A percentile compares a stretch with the other conserved stretches of the same genome.
Conservation (phyloP, 2,888 invertebrate species). For the Rhogogaster chlorosoma region DNA sequence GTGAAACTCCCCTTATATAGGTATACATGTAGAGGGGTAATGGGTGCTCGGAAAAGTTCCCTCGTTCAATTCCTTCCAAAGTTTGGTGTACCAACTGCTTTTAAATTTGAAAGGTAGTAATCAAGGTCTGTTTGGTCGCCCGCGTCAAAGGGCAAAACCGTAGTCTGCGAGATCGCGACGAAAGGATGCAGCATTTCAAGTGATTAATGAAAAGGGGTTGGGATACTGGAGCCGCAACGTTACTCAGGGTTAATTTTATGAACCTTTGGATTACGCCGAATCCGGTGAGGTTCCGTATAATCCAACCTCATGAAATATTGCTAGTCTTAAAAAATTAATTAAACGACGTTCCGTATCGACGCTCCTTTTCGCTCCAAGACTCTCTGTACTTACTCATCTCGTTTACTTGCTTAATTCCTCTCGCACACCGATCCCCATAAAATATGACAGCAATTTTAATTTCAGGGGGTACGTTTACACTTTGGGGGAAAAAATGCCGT, state of each 20-base stretch:
- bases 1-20: neutral
- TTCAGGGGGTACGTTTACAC: neutral
- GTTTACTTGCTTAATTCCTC: neutral
- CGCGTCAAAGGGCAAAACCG: neutral
- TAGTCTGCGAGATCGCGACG: neutral
- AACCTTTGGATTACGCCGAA: slow-evolving; percentile 7
- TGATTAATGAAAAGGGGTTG: slow-evolving; percentile 43
- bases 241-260: slow-evolving; percentile 32
- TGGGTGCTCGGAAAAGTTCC: neutral
- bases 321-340: slow-evolving; percentile 22
- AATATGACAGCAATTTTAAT: neutral
- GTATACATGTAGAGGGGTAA: neutral
- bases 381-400: neutral
- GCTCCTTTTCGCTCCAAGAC: neutral
- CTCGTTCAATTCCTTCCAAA: neutral
- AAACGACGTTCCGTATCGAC: neutral
- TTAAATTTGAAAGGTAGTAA: slow-evolving; percentile 25
- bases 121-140: neutral
- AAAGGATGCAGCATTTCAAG: neutral
- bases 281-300: neutral
- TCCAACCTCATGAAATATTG: neutral
- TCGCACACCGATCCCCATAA: neutral
- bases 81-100: neutral
- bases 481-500: neutral
- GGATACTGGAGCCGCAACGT: neutral